Evolutionary conservation across 2,797 vertebrate species (phyloP), one percentile per base, ranked within the genome.

Genomic region (Craterocephalus amniculus): DNA sequence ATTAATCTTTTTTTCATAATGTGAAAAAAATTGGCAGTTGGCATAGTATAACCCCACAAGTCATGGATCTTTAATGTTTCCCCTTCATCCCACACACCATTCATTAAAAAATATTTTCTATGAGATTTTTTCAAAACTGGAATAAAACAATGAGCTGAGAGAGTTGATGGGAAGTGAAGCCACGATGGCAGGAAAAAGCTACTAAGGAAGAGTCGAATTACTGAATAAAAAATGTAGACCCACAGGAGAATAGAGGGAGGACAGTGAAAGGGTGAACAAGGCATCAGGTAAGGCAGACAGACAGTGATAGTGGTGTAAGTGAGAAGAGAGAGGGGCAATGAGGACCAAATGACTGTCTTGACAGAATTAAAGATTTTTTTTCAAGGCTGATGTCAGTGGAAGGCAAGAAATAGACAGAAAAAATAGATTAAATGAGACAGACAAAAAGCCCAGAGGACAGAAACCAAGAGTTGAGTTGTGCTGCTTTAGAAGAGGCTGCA

Each of bases 201-300:
- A 75, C 60, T 69, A 32, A 77, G 60, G 74, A 80, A 82, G 68
- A 70, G 34, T 49, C 1, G 66, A 82, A 83, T 81, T 74, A 77
- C 64, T 81, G 67, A 84, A 80, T 83, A 59, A 65, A 89, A 81
- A 57, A 60, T 65, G 72, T 76, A 56, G 79, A 85, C 72, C 59
- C 71, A 61, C 68, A 72, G 59, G 58, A 38, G 36, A 38, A 14
- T 62, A 80, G 66, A 70, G 62, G 36, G 31, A 52, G 58, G 65
- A 68, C 36, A 73, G 13, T 55, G 66, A 22, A 55, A 84, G 64
- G 67, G 72, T 79, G 61, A 79, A 83, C 63, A 43, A 66, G 71
- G 76, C 60, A 65, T 49, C 58, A 79, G 54, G 43, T 18, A 7
- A 43, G 24, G 52, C 52, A 69, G 31, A 55, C 68, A 72, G 70